Percentiles rank a stretch among this genome's conserved stretches.
These are phyloP conservation scores for Sebastolobus alascanus DNA, from an alignment of 2,797 vertebrate species.

Conservation along the genomic window DNA sequence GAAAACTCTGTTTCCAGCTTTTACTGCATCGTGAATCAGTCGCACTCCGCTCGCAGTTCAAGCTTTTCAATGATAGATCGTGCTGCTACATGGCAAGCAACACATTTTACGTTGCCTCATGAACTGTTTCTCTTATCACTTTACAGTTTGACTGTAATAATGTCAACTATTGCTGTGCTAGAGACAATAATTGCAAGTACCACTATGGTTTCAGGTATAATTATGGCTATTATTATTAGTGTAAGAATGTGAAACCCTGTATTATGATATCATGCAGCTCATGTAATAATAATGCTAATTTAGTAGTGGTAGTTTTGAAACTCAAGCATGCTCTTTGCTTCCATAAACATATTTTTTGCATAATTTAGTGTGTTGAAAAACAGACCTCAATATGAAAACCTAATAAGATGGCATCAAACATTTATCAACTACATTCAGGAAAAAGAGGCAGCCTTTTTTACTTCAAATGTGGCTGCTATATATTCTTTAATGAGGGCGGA, in stretches of 20 bases:
- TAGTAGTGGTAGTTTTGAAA: conserved; percentile 8
- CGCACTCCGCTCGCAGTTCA: not conserved
- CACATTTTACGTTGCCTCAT: not conserved
- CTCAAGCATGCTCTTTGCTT: not conserved
- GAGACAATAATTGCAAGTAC: not conserved
- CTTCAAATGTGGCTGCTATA: conserved; percentile 1
- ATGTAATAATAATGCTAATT: not conserved
- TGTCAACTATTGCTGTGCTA: conserved; percentile 9
- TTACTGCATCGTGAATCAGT: conserved; percentile 6
- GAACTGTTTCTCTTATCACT: not conserved
- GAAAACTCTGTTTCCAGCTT: conserved; percentile 7
- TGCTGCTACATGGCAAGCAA: not conserved
- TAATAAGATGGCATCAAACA: conserved; percentile 40
- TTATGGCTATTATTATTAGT: not conserved
- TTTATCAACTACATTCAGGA: conserved; percentile 25
- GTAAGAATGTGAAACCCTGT: not conserved
- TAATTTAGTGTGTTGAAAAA: conserved; percentile 19
- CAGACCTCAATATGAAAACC: conserved; percentile 18
- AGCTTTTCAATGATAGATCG: conserved; percentile 13
- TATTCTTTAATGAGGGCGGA: conserved; percentile 12
- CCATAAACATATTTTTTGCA: conserved; percentile 21
- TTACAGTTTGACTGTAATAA: not conserved
- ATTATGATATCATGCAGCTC: not conserved
- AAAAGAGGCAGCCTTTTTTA: conserved; percentile 4
- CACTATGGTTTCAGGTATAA: not conserved